Percentiles rank a stretch among this genome's conserved stretches.
These are phyloP conservation scores for Tupiocoris notatus DNA, from an alignment of 2,888 invertebrate genomes.

Conservation along the genomic window DNA sequence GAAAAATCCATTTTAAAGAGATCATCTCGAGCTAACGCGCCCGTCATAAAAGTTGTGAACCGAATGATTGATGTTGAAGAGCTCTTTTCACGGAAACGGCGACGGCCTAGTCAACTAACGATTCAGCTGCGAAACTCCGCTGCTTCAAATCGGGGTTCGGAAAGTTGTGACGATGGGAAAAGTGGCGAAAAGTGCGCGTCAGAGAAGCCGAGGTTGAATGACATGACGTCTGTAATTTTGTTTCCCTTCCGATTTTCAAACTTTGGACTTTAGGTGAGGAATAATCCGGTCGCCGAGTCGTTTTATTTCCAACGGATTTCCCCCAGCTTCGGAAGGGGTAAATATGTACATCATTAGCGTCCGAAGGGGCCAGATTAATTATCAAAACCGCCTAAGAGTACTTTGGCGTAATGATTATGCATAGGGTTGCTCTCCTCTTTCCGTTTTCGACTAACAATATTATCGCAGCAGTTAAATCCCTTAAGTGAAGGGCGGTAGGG, in stretches of 20 bases:
- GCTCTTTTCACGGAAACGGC: not conserved
- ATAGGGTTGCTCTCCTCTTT: not conserved
- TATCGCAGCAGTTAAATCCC: not conserved
- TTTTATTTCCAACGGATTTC: not conserved
- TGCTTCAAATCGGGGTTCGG: not conserved
- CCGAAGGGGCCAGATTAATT: not conserved
- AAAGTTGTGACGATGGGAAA: not conserved
- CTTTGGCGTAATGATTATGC: not conserved
- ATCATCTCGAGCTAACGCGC: not conserved
- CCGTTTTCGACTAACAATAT: not conserved
- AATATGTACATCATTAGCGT: not conserved
- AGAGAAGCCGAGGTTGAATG: not conserved
- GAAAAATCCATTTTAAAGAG: not conserved
- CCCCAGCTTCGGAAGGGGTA: not conserved
- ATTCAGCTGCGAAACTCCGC: not conserved
- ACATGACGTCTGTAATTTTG: not conserved
- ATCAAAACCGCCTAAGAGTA: not conserved
- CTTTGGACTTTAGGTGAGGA: not conserved
- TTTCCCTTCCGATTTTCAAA: not conserved
- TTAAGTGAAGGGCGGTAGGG: too few relatives aligned
- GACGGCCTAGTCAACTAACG: not conserved
- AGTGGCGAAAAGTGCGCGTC: not conserved
- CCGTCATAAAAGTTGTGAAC: constrained; percentile 1
- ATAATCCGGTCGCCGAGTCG: not conserved
- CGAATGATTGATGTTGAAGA: constrained; percentile 10